A percentile compares a stretch with the other conserved stretches of the same genome.
Conservation (phyloP, 2,797 vertebrate species). For the Gastrophryne carolinensis region DNA sequence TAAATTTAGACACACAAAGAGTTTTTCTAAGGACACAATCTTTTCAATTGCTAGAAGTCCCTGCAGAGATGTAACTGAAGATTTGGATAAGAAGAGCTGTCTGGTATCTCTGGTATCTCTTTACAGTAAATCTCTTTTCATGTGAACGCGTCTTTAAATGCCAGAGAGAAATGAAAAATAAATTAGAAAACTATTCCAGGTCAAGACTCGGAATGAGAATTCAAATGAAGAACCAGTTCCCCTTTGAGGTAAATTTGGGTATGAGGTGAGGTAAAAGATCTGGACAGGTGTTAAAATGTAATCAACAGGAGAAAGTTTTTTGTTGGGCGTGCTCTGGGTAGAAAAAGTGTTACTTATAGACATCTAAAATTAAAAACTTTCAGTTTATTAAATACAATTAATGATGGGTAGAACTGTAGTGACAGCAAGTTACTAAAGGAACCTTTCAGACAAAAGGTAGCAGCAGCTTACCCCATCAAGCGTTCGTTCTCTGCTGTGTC, state of each 20-base stretch:
- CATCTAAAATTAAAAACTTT: too few species aligned
- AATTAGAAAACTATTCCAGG: neutral
- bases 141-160: neutral
- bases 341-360: too few species aligned
- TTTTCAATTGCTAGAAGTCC: constrained; percentile 16
- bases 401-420: too few species aligned
- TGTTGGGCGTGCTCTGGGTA: neutral
- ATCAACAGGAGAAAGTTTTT: neutral
- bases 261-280: neutral
- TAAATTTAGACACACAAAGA: constrained; percentile 4
- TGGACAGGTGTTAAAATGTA: neutral
- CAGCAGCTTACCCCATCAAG: too few species aligned
- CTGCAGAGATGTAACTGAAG: neutral
- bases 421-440: too few species aligned
- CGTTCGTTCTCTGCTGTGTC: too few species aligned
- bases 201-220: neutral
- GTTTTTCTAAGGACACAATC: constrained; percentile 24
- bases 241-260: neutral
- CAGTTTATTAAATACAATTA: too few species aligned
- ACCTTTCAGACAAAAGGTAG: too few species aligned
- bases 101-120: neutral
- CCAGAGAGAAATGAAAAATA: neutral
- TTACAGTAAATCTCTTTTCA: constrained; percentile 9
- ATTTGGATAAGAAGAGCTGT: neutral
- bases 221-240: neutral